Base-by-base conservation (phyloP, 2,888 invertebrate species). In the Pristionchus entomophagus region DNA sequence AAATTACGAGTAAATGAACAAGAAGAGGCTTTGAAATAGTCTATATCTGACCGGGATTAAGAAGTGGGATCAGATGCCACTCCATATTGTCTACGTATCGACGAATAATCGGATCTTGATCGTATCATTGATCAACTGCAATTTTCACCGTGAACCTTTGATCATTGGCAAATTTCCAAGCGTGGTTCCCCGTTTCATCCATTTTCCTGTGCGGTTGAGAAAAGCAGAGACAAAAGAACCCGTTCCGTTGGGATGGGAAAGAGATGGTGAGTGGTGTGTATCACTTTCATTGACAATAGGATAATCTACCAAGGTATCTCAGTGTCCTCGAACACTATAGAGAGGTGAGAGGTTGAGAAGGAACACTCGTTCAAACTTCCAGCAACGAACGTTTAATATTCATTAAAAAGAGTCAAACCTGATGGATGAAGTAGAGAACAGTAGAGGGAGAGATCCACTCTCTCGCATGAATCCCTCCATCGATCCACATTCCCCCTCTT, bases 1-100 rank as follows among this genome's bases (percentile, higher is more conserved):
- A 45, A 45, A 10, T 45, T 45, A n/a, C n/a, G n/a, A n/a, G n/a
- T n/a, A n/a, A n/a, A n/a, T n/a, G n/a, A n/a, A n/a, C n/a, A n/a
- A n/a, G n/a, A n/a, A n/a, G n/a, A n/a, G n/a, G n/a, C n/a, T n/a
- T n/a, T n/a, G n/a, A n/a, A n/a, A n/a, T n/a, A n/a, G n/a, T n/a
- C n/a, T n/a, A n/a, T n/a, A 87, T 86, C 73, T 91, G 91, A 86
- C 92, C 93, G 12, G 93, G 93, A 87, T 93, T 93, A 53, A 93
- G 84, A 35, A 93, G 85, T 2, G 93, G 93, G n/a, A 91, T 92
- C 62, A 93, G 91, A 86, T 91, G 92, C 92, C 93, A 93, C 82
- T 93, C 93, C 35, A 93, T 38, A 19, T 89, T 87, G 83, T 93
- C 93, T 12, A 93, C 93, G 69, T 92, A 89, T 38, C 89, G 87